Conservation (phyloP, 2,113 vertebrate genomes). For the Thinocorus orbignyianus region DNA sequence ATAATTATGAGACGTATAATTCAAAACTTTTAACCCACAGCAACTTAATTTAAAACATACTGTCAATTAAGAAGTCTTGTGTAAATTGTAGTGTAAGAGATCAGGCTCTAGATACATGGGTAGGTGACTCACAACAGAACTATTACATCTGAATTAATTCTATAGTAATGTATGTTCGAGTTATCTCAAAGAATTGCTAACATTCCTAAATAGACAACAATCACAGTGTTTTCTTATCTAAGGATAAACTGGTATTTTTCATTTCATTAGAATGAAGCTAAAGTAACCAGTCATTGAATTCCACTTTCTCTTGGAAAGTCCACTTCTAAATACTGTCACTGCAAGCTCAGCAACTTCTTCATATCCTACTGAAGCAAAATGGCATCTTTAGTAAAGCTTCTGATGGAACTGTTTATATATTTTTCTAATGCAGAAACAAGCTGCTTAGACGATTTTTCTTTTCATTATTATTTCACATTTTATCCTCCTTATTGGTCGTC, state of each 20-base stretch:
- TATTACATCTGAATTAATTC: background rate
- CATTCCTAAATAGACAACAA: background rate
- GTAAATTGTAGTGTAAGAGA: background rate
- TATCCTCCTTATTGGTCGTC: background rate
- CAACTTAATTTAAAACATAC: background rate
- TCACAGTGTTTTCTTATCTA: background rate
- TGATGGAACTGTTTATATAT: background rate
- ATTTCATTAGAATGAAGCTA: slow-evolving; percentile 41
- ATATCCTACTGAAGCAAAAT: background rate
- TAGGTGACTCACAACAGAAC: background rate
- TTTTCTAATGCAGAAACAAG: background rate
- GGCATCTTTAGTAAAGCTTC: background rate
- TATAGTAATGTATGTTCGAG: background rate
- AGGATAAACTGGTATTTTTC: background rate
- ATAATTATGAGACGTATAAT: background rate
- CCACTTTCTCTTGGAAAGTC: slow-evolving; percentile 26
- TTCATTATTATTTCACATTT: slow-evolving; percentile 8
- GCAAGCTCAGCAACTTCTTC: slow-evolving; percentile 30
- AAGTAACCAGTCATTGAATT: background rate
- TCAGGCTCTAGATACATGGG: background rate
- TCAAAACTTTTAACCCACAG: background rate
- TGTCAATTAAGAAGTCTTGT: background rate
- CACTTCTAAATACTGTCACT: background rate
- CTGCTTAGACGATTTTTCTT: background rate
- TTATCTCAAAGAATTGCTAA: background rate